phyloP scores from a whole-genome alignment of 2,797 vertebrate species.

The Tokudaia tokunoshimensis region DNA sequence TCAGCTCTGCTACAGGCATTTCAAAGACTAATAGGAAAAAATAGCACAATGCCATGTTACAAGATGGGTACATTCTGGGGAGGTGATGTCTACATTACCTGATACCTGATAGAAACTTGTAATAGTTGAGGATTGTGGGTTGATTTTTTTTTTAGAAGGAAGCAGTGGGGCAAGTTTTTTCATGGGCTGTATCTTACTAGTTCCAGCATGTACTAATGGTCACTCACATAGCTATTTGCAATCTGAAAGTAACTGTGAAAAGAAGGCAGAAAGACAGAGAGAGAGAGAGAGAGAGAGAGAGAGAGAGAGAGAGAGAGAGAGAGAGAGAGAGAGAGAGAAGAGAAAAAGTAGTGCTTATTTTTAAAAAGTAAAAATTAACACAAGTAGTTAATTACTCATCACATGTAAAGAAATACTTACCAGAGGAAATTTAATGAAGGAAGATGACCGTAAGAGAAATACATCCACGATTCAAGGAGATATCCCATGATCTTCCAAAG shows the following conservation, averaged over 20 bases:
- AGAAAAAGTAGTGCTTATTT: background rate
- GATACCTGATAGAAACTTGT: background rate
- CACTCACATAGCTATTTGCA: conserved; percentile 55
- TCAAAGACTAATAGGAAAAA: background rate
- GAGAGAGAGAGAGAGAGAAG: too few relatives aligned
- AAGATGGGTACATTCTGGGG: conserved; percentile 1
- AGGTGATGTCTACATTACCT: background rate
- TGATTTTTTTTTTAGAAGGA: background rate
- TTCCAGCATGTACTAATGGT: background rate
- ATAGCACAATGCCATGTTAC: background rate
- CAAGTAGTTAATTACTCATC: conserved; percentile 13
- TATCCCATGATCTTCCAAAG: conserved; percentile 85
- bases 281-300: background rate
- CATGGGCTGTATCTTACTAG: background rate
- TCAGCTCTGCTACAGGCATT: background rate
- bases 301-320: background rate
- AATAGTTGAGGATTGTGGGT: background rate
- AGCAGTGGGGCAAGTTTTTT: background rate
- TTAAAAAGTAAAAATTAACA: background rate
- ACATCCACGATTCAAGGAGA: conserved; percentile 76
- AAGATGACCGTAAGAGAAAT: conserved; percentile 78
- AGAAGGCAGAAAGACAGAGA: background rate
- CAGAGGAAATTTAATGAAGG: conserved; percentile 81
- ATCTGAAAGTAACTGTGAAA: conserved; percentile 68
- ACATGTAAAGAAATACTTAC: conserved; percentile 85